These are phyloP conservation scores for Rhynchopsitta pachyrhyncha DNA, from an alignment of 2,113 vertebrate genomes.

Conservation along the genomic window DNA sequence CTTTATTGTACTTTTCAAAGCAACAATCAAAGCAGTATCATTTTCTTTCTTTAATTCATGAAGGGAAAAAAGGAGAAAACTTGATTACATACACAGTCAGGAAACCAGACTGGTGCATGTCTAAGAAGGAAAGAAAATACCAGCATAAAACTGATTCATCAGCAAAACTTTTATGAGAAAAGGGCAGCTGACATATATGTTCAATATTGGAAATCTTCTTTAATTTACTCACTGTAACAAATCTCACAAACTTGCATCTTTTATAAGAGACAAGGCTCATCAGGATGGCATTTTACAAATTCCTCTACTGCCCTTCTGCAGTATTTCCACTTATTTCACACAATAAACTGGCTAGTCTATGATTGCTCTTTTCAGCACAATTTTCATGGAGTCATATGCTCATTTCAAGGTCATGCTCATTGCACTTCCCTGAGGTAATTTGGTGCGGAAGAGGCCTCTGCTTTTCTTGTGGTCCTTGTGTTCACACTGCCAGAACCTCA, in stretches of 20 bases:
- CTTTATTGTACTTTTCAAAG: neutral
- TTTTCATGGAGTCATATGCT: constrained; percentile 48
- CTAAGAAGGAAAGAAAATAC: neutral
- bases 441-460: neutral
- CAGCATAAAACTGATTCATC: constrained; percentile 16
- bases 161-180: constrained; percentile 31
- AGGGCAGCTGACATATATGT: constrained; percentile 49
- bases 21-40: neutral
- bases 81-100: neutral
- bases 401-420: constrained; percentile 56
- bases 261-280: constrained; percentile 60
- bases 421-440: neutral
- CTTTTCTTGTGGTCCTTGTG: neutral
- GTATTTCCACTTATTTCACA: constrained; percentile 40
- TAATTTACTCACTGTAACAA: constrained; percentile 50
- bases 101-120: neutral
- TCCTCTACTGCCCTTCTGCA: neutral
- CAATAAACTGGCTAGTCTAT: constrained; percentile 16
- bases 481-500: neutral
- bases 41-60: neutral
- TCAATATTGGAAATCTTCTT: constrained; percentile 58
- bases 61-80: neutral
- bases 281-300: constrained; percentile 18
- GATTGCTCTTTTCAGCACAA: constrained; percentile 55
- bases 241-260: constrained; percentile 53